Percentiles rank a stretch among this genome's conserved stretches.
Evolutionary conservation across 2,797 vertebrate genomes (phyloP).

Genomic region (Helarctos malayanus): DNA sequence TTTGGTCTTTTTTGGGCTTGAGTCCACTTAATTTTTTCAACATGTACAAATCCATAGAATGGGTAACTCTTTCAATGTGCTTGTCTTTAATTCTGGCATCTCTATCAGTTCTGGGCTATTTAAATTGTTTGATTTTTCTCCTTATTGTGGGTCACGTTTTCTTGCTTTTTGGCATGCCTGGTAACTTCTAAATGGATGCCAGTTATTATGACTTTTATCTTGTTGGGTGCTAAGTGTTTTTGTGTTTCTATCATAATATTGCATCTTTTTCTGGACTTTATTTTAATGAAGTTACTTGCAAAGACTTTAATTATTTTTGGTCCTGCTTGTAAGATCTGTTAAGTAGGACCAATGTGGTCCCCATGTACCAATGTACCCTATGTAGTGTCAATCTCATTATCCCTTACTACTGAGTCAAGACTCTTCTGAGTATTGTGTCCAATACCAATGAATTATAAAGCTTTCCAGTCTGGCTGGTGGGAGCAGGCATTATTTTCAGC

Average conservation of each 20-base stretch:
- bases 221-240: neutral
- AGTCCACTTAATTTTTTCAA: slow-evolving; percentile 8
- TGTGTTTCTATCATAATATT: neutral
- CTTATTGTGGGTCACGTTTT: neutral
- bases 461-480: neutral
- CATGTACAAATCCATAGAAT: neutral
- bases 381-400: neutral
- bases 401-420: neutral
- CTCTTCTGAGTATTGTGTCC: neutral
- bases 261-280: neutral
- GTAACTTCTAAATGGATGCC: neutral
- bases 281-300: neutral
- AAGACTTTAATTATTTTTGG: neutral
- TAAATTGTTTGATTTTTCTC: neutral
- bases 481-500: neutral
- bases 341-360: neutral
- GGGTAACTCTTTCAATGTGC: neutral
- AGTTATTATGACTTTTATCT: neutral
- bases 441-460: neutral
- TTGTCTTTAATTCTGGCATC: neutral
- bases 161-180: neutral
- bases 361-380: neutral
- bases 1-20: neutral
- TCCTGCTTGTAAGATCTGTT: neutral
- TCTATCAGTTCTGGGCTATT: neutral